These are phyloP conservation scores for Lasioglossum pauxillum DNA, from an alignment of 2,888 invertebrate genomes.

Conservation along the genomic window DNA sequence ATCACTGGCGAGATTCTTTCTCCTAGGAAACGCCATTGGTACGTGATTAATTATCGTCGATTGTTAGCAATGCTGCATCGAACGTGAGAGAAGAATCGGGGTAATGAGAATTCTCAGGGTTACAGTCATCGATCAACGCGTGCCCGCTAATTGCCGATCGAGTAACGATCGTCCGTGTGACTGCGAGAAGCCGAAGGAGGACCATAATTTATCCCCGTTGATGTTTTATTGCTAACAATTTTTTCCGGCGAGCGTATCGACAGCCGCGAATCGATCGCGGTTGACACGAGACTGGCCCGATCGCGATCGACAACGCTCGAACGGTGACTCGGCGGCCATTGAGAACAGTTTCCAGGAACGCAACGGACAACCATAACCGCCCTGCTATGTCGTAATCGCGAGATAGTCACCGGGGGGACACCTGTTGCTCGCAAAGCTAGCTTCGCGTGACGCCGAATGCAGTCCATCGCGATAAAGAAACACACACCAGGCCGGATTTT, in stretches of 20 bases:
- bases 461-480: conserved; percentile 56
- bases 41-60: conserved; percentile 61
- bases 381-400: conserved; percentile 39
- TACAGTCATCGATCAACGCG: conserved; percentile 66
- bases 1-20: background rate
- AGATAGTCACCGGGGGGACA: conserved; percentile 57
- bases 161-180: conserved; percentile 61
- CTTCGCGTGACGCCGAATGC: conserved; percentile 63
- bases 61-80: conserved; percentile 54
- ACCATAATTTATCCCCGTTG: conserved; percentile 59
- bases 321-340: conserved; percentile 26
- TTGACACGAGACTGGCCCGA: conserved; percentile 39
- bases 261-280: conserved; percentile 35
- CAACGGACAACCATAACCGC: conserved; percentile 14
- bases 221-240: conserved; percentile 41
- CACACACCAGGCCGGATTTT: conserved; percentile 40
- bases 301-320: conserved; percentile 38
- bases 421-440: conserved; percentile 61
- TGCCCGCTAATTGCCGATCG: conserved; percentile 69
- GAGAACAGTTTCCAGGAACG: conserved; percentile 29
- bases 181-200: conserved; percentile 37
- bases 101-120: conserved; percentile 69
- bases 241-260: conserved; percentile 40
- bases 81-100: conserved; percentile 69
- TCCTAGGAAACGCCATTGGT: conserved; percentile 43